These are phyloP conservation scores for Acleris cristana DNA, from an alignment of 2,888 invertebrate species.

Conservation along the genomic window DNA sequence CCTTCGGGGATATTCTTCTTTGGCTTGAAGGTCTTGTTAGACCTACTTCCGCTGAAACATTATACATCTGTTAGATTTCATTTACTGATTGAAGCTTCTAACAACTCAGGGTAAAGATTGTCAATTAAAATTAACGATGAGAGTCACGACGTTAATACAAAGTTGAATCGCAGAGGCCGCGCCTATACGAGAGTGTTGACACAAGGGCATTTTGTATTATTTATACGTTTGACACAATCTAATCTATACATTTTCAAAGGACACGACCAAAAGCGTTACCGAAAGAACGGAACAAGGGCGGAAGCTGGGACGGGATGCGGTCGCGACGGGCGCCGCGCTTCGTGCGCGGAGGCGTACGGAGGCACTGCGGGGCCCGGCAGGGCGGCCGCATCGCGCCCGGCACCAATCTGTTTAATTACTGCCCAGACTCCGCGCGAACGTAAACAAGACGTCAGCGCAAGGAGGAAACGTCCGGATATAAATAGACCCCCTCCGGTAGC, in stretches of 20 bases:
- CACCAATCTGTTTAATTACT: constrained; percentile 44
- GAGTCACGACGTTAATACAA: background rate
- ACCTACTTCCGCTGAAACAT: constrained; percentile 90
- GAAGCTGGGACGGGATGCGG: constrained; percentile 17
- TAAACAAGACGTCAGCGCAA: constrained; percentile 71
- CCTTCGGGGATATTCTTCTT: constrained; percentile 99
- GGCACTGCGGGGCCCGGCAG: constrained; percentile 39
- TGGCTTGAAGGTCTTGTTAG: constrained; percentile 98
- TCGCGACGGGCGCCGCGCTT: constrained; percentile 18
- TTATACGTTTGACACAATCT: background rate
- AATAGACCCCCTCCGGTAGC: constrained; percentile 58
- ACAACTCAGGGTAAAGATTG: background rate
- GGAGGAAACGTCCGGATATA: constrained; percentile 61
- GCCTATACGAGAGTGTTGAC: background rate
- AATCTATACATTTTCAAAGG: background rate
- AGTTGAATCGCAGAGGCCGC: background rate
- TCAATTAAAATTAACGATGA: background rate
- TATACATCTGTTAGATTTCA: constrained; percentile 1
- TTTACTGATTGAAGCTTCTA: no score
- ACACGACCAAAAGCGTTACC: constrained; percentile 9
- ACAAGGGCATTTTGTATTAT: background rate
- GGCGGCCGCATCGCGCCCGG: constrained; percentile 37
- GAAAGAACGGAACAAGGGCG: constrained; percentile 13
- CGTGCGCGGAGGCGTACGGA: constrained; percentile 6
- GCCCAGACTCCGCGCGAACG: constrained; percentile 52